Conservation (phyloP, 2,797 vertebrate genomes). For the Melanotaenia nigrans region DNA sequence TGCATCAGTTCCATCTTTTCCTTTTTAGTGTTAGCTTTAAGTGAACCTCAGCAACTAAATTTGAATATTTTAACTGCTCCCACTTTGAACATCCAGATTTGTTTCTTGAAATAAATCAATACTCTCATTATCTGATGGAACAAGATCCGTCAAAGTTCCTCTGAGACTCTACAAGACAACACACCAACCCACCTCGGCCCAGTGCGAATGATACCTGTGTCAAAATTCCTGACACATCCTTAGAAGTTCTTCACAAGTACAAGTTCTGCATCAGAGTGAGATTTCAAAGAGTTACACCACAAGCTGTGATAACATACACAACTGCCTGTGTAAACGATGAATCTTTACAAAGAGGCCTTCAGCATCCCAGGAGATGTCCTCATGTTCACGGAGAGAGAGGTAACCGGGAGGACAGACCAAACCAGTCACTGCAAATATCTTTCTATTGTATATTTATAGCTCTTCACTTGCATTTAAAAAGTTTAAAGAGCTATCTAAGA, state of each 20-base stretch:
- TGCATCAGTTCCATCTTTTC: neutral
- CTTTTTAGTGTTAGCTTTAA: neutral
- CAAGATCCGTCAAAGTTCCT: conserved; percentile 59
- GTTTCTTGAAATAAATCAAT: conserved; percentile 39
- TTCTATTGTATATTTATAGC: conserved; percentile 80
- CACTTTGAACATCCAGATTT: conserved; percentile 18
- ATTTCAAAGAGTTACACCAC: conserved; percentile 79
- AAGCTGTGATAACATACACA: conserved; percentile 76
- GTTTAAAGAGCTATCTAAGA: conserved; percentile 70
- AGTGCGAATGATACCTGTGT: conserved; percentile 70
- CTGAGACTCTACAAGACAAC: conserved; percentile 51
- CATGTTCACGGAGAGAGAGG: conserved; percentile 71
- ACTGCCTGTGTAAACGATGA: conserved; percentile 75
- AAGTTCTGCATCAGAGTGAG: conserved; percentile 66
- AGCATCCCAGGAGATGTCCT: conserved; percentile 78
- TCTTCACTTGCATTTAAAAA: conserved; percentile 68
- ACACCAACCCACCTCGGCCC: conserved; percentile 54
- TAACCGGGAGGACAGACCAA: conserved; percentile 76
- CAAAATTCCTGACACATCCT: conserved; percentile 75
- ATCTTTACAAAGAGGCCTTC: conserved; percentile 78
- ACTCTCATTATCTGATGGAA: conserved; percentile 30
- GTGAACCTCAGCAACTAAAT: conserved; percentile 23
- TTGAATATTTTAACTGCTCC: conserved; percentile 26
- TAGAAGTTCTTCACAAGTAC: conserved; percentile 70
- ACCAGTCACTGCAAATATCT: conserved; percentile 46